These are phyloP conservation scores for Eospalax fontanierii DNA, from an alignment of 2,797 vertebrate species.

Conservation along the genomic window DNA sequence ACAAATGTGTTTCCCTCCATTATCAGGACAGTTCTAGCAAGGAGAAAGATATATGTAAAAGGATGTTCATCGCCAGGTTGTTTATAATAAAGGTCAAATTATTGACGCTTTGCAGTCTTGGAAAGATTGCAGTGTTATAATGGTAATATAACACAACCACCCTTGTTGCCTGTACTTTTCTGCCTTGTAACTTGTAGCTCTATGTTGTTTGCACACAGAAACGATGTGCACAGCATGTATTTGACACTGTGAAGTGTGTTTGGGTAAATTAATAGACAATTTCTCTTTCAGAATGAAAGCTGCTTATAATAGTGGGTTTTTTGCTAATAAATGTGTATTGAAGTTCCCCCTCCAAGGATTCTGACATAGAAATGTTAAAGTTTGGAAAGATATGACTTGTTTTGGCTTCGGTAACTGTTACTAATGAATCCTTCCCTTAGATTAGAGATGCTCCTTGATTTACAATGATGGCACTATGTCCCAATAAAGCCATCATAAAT, in stretches of 20 bases:
- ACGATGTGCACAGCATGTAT: neutral
- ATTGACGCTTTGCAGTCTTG: neutral
- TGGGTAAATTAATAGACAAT: constrained; percentile 24
- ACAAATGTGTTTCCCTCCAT: constrained; percentile 48
- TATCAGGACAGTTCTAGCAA: constrained; percentile 5
- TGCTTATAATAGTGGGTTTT: constrained; percentile 8
- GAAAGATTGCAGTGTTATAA: neutral
- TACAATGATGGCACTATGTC: neutral
- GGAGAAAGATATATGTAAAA: constrained; percentile 46
- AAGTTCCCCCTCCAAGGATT: neutral
- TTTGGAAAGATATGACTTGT: constrained; percentile 7
- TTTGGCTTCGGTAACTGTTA: constrained; percentile 33
- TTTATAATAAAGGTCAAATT: constrained; percentile 58
- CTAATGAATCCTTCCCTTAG: constrained; percentile 16
- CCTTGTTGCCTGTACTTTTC: neutral
- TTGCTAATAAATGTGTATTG: constrained; percentile 35
- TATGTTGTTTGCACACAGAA: neutral
- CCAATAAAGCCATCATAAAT: neutral
- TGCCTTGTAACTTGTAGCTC: constrained; percentile 30
- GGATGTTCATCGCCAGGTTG: neutral
- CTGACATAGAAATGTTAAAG: constrained; percentile 55
- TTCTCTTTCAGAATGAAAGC: constrained; percentile 46
- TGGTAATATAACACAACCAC: neutral
- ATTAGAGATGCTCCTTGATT: neutral
- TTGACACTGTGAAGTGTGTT: neutral